Percentiles rank a stretch among this genome's conserved stretches.
These are phyloP conservation scores for Orestias chungarensis DNA, from an alignment of 2,797 vertebrate species.

Conservation along the genomic window DNA sequence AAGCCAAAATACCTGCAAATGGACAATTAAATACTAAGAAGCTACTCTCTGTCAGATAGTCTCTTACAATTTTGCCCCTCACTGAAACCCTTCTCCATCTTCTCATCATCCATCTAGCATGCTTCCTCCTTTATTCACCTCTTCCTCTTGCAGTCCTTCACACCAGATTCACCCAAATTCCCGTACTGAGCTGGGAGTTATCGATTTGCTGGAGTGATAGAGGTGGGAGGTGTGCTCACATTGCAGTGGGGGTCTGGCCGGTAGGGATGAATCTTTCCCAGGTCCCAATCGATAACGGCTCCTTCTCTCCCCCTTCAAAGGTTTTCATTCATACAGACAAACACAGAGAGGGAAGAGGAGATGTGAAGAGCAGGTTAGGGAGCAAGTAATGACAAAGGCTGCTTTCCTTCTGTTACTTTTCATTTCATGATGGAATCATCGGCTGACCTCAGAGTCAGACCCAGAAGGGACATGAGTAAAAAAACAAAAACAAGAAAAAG, in stretches of 20 bases:
- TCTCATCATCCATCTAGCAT: slow-evolving; percentile 37
- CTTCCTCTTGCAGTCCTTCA: slow-evolving; percentile 45
- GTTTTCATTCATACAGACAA: slow-evolving; percentile 73
- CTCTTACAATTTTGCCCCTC: slow-evolving; percentile 41
- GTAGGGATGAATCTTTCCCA: slow-evolving; percentile 76
- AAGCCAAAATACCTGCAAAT: too few species aligned
- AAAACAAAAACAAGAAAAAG: neutral
- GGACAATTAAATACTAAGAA: neutral
- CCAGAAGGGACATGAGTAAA: neutral
- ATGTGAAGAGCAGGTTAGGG: slow-evolving; percentile 40
- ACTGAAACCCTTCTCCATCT: slow-evolving; percentile 47
- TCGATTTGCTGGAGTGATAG: slow-evolving; percentile 67
- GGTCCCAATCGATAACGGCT: slow-evolving; percentile 73
- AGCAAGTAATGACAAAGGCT: slow-evolving; percentile 49
- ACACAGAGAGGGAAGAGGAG: slow-evolving; percentile 55
- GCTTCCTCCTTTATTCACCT: slow-evolving; percentile 30
- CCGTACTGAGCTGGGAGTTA: slow-evolving; percentile 50
- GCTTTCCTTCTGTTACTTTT: slow-evolving; percentile 18
- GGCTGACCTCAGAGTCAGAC: slow-evolving; percentile 40
- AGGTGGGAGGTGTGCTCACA: slow-evolving; percentile 73
- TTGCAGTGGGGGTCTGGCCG: slow-evolving; percentile 67
- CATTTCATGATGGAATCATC: slow-evolving; percentile 31
- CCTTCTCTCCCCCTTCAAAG: slow-evolving; percentile 78
- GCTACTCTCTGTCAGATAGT: neutral
- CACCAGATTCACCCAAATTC: slow-evolving; percentile 30